Evolutionary conservation across 2,113 vertebrate genomes (phyloP).

Genomic region (Anolis carolinensis): DNA sequence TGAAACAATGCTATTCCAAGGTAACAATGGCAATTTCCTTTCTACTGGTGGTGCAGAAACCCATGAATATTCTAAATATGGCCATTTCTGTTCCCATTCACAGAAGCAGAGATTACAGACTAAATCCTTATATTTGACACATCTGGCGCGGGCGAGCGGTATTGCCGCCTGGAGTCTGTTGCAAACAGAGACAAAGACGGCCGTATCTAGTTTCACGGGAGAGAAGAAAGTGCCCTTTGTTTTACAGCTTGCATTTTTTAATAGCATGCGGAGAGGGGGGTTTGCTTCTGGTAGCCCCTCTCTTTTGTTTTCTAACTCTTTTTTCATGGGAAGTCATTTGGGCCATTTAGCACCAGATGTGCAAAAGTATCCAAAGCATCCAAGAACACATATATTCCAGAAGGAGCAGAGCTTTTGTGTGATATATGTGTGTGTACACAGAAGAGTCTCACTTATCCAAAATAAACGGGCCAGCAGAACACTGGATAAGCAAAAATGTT

Average conservation of each 20-base stretch:
- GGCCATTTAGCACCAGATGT: constrained; percentile 67
- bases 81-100: not conserved
- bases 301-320: constrained; percentile 3
- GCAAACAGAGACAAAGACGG: constrained; percentile 38
- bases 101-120: constrained; percentile 21
- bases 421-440: no score
- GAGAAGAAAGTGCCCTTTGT: constrained; percentile 32
- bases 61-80: not conserved
- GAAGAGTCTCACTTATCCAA: no score
- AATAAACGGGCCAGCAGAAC: no score
- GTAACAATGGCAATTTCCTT: not conserved
- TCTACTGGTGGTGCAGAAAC: not conserved
- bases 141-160: constrained; percentile 36
- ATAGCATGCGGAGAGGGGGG: not conserved
- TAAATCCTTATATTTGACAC: constrained; percentile 30
- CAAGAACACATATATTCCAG: constrained; percentile 11
- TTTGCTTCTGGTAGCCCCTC: constrained; percentile 6
- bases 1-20: not conserved
- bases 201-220: constrained; percentile 30
- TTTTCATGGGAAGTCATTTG: constrained; percentile 54
- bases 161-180: constrained; percentile 39
- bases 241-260: constrained; percentile 30
- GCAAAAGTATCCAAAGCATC: constrained; percentile 69
- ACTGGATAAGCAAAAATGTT: no score
- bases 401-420: no score